These are phyloP conservation scores for Sinodicranocentrus sp. DNA, from an alignment of 2,888 invertebrate genomes.

Conservation along the genomic window DNA sequence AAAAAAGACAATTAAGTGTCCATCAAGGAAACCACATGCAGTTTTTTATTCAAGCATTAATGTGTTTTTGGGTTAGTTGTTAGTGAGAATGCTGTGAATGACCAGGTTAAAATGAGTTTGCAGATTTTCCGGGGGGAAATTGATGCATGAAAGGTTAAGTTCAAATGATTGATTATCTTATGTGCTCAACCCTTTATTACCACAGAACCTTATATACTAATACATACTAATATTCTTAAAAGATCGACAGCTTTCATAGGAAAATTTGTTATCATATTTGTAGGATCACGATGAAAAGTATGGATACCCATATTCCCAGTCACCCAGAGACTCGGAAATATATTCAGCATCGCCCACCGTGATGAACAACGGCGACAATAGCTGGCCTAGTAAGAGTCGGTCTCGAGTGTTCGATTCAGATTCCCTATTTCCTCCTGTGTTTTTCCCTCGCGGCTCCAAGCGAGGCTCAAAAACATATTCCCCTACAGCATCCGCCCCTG, in stretches of 20 bases:
- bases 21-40: too few species aligned
- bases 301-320: conserved; percentile 26
- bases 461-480: conserved; percentile 42
- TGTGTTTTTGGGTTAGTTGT: conserved; percentile 52
- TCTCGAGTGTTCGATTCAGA: conserved; percentile 59
- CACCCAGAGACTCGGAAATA: conserved; percentile 39
- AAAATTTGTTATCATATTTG: conserved; percentile 28
- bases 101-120: conserved; percentile 47
- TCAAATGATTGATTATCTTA: conserved; percentile 57
- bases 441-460: conserved; percentile 48
- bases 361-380: conserved; percentile 20
- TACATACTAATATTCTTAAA: too few species aligned
- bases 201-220: too few species aligned
- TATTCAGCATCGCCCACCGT: conserved; percentile 43
- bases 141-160: conserved; percentile 42
- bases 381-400: conserved; percentile 39
- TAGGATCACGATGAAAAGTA: conserved; percentile 53
- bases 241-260: too few species aligned
- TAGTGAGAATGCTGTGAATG: too few species aligned
- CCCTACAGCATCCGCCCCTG: conserved; percentile 6
- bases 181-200: too few species aligned
- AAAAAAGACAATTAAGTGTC: too few species aligned
- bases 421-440: conserved; percentile 51
- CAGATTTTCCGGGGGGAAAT: conserved; percentile 14
- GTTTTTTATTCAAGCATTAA: background rate